These are phyloP conservation scores for Limnephilus rhombicus DNA, from an alignment of 2,888 invertebrate genomes.

Conservation along the genomic window DNA sequence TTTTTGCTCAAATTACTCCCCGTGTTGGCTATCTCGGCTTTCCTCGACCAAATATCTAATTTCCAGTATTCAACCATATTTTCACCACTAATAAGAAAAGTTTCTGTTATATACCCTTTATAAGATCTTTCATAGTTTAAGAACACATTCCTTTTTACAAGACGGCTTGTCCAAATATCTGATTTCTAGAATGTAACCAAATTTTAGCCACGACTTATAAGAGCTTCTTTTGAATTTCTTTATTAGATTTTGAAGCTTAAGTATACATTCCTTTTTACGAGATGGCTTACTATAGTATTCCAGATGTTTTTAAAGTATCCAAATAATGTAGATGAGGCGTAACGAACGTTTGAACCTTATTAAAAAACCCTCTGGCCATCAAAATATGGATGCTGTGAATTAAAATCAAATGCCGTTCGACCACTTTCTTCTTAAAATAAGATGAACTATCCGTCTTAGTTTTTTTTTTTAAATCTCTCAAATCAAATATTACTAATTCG, in stretches of 20 bases:
- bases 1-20: constrained; percentile 30
- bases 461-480: neutral
- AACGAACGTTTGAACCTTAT: neutral
- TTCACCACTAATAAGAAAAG: neutral
- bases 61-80: neutral
- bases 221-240: neutral
- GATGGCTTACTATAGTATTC: neutral
- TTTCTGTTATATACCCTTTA: neutral
- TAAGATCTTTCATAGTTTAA: neutral
- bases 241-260: neutral
- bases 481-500: too few relatives aligned
- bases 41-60: neutral
- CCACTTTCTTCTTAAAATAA: neutral
- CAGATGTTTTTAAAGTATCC: neutral
- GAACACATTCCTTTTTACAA: neutral
- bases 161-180: neutral
- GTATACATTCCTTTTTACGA: neutral
- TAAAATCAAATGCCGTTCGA: neutral
- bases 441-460: neutral
- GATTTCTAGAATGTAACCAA: neutral
- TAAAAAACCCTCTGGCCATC: neutral
- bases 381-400: neutral
- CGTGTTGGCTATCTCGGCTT: neutral
- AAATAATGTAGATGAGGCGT: neutral
- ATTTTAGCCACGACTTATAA: neutral